phyloP scores from a whole-genome alignment of 2,797 vertebrate species.

The Lerista edwardsae region DNA sequence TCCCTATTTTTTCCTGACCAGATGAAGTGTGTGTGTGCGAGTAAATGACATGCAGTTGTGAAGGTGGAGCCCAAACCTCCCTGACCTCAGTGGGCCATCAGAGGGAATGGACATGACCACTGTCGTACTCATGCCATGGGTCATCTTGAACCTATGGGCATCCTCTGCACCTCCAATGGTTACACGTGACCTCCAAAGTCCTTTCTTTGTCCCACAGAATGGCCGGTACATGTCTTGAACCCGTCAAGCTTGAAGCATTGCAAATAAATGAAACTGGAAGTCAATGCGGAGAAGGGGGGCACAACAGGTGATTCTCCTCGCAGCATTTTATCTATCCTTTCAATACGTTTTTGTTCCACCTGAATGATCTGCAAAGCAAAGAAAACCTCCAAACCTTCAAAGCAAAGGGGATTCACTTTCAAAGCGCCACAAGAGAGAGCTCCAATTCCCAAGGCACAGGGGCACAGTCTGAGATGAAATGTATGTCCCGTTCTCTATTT shows the following conservation, averaged over 20 bases:
- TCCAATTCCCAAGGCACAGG: constrained; percentile 20
- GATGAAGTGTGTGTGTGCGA: neutral
- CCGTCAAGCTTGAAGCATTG: neutral
- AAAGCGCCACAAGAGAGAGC: neutral
- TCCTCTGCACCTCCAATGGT: neutral
- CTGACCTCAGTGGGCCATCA: neutral
- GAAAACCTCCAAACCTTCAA: constrained; percentile 16
- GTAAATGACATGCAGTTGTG: neutral
- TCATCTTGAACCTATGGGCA: too few relatives aligned
- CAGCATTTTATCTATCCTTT: constrained; percentile 8
- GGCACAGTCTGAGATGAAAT: accelerated
- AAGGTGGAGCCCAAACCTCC: neutral
- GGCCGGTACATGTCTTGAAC: too few relatives aligned
- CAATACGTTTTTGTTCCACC: constrained; percentile 38
- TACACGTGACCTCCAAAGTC: too few relatives aligned
- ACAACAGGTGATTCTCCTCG: neutral
- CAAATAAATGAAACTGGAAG: neutral
- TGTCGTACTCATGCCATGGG: too few relatives aligned
- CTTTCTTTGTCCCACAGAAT: too few relatives aligned
- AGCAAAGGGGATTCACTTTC: constrained; percentile 9
- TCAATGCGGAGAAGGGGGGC: neutral
- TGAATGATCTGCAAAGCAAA: neutral
- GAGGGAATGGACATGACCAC: neutral
- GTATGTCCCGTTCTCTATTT: neutral
- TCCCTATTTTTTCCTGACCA: neutral